Conservation (phyloP, 2,888 invertebrate species). For the Himalopsyche tibetana region DNA sequence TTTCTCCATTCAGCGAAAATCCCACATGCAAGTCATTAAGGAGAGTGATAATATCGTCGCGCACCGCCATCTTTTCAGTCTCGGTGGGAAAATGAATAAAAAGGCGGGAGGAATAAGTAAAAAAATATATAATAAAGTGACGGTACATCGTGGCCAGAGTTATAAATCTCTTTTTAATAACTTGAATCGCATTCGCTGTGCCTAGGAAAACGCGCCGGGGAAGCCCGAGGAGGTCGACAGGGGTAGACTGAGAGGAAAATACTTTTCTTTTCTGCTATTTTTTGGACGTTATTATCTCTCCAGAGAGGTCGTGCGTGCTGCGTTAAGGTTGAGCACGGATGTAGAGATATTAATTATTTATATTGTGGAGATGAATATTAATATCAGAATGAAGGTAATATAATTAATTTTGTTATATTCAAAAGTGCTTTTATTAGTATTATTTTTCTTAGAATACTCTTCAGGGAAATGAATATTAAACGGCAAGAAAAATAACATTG, state of each 20-base stretch:
- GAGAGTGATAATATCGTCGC: constrained; percentile 59
- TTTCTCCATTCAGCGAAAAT: constrained; percentile 47
- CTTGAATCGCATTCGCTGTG: constrained; percentile 59
- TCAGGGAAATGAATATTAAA: no score
- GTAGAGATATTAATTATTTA: constrained; percentile 20
- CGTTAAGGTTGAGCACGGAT: constrained; percentile 16
- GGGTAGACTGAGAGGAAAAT: neutral
- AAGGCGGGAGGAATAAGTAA: constrained; percentile 34
- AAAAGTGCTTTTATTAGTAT: neutral
- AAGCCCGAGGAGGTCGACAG: neutral
- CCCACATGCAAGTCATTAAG: constrained; percentile 64
- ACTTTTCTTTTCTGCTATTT: constrained; percentile 12
- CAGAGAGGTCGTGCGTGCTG: constrained; percentile 27
- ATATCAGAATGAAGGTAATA: neutral
- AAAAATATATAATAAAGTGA: constrained; percentile 34
- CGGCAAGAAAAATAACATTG: no score
- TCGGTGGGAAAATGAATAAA: constrained; percentile 53
- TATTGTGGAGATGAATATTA: constrained; percentile 34
- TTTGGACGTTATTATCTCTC: constrained; percentile 34
- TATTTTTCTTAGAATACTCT: neutral
- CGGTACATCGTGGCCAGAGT: constrained; percentile 45
- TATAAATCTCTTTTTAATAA: constrained; percentile 66
- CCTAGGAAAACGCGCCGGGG: constrained; percentile 29
- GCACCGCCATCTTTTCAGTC: constrained; percentile 13
- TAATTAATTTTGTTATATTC: neutral